Evolutionary conservation across 2,113 vertebrate species (phyloP).

Genomic region (Gulo gulo): DNA sequence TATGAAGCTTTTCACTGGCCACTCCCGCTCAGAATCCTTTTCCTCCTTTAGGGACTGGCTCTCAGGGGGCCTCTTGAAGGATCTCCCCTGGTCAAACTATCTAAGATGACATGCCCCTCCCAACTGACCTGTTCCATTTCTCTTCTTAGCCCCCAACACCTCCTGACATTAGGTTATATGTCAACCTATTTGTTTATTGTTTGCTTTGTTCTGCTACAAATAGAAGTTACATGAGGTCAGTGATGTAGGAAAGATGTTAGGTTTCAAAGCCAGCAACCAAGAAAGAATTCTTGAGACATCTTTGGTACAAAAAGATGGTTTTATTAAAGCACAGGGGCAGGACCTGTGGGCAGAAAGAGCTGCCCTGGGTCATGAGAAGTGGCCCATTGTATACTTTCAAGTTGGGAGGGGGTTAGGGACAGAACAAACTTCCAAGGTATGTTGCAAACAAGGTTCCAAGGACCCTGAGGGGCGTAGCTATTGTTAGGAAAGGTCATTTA

Average conservation of each 20-base stretch:
- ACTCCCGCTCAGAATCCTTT: background rate
- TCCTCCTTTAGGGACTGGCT: background rate
- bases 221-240: background rate
- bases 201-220: conserved; percentile 3
- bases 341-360: background rate
- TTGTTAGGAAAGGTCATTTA: background rate
- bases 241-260: too few species aligned
- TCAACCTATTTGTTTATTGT: background rate
- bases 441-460: background rate
- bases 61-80: background rate
- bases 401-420: background rate
- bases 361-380: background rate
- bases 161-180: background rate
- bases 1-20: background rate
- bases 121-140: background rate
- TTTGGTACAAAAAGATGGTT: background rate
- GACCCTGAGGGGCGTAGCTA: background rate
- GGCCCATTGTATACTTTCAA: background rate
- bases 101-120: background rate
- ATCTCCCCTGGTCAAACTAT: background rate
- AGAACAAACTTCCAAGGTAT: background rate
- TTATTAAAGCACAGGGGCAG: background rate
- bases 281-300: background rate
- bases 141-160: background rate
- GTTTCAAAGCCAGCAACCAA: background rate